phyloP scores from a whole-genome alignment of 2,888 invertebrate species.

The Megaustenia siamemsis region DNA sequence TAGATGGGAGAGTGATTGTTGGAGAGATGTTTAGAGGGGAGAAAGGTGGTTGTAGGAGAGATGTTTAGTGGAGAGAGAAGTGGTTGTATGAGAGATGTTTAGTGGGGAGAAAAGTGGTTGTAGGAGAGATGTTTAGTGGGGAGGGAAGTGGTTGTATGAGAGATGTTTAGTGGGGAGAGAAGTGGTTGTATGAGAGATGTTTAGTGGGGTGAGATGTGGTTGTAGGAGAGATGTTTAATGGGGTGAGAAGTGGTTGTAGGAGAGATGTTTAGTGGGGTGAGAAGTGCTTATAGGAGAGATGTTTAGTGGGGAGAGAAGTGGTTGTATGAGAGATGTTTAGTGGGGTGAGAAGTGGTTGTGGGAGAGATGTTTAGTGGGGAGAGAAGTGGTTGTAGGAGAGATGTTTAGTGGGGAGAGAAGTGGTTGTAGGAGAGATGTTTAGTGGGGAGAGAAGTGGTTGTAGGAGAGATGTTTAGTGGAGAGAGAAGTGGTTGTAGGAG shows the following conservation, averaged over 20 bases:
- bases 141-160: background rate
- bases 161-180: background rate
- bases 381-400: too few species aligned
- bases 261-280: background rate
- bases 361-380: too few species aligned
- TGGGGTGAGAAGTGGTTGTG: too few species aligned
- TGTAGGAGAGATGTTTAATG: background rate
- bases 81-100: background rate
- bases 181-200: background rate
- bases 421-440: too few species aligned
- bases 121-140: background rate
- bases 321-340: too few species aligned
- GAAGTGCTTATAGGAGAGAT: too few species aligned
- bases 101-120: background rate
- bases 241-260: background rate
- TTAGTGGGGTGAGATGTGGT: background rate
- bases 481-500: too few species aligned
- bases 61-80: background rate
- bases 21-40: background rate
- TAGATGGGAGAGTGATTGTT: background rate
- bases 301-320: too few species aligned
- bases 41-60: background rate
- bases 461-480: too few species aligned
- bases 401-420: too few species aligned
- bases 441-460: too few species aligned